These are phyloP conservation scores for Melanotaenia pygmaea DNA, from an alignment of 2,797 vertebrate species.

Conservation along the genomic window DNA sequence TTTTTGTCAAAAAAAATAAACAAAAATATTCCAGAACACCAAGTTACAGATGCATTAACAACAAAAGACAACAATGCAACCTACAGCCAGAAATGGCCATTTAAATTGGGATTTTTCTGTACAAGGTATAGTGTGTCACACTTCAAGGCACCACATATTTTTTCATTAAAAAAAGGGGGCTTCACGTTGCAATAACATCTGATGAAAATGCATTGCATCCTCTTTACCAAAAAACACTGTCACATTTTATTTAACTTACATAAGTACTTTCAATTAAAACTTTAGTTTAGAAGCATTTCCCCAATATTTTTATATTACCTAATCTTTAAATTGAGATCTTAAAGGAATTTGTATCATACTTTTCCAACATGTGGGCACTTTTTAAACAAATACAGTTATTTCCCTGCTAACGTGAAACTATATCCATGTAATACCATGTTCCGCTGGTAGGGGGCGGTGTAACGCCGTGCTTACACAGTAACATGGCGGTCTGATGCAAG, in stretches of 20 bases:
- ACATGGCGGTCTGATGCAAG: conserved; percentile 64
- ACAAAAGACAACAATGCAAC: too few species aligned
- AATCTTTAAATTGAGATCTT: not conserved
- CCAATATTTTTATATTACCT: not conserved
- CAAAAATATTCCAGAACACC: too few species aligned
- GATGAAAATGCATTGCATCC: not conserved
- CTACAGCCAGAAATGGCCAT: not conserved
- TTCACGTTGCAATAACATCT: not conserved
- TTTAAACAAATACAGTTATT: too few species aligned
- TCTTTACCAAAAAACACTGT: not conserved
- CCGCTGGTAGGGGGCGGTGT: conserved; percentile 52
- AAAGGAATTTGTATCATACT: too few species aligned
- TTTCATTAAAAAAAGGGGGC: too few species aligned
- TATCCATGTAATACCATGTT: not conserved
- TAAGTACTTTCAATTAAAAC: not conserved
- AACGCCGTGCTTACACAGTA: conserved; percentile 12
- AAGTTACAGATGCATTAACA: too few species aligned
- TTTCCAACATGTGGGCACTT: too few species aligned
- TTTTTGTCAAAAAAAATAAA: too few species aligned
- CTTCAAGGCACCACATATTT: too few species aligned
- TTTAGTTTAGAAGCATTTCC: too few species aligned
- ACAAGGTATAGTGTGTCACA: too few species aligned
- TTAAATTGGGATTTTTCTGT: not conserved
- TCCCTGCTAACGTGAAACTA: not conserved
- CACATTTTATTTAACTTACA: too few species aligned